Base-by-base conservation (phyloP, 2,888 invertebrate species). In the Oegoconia quadripuncta region DNA sequence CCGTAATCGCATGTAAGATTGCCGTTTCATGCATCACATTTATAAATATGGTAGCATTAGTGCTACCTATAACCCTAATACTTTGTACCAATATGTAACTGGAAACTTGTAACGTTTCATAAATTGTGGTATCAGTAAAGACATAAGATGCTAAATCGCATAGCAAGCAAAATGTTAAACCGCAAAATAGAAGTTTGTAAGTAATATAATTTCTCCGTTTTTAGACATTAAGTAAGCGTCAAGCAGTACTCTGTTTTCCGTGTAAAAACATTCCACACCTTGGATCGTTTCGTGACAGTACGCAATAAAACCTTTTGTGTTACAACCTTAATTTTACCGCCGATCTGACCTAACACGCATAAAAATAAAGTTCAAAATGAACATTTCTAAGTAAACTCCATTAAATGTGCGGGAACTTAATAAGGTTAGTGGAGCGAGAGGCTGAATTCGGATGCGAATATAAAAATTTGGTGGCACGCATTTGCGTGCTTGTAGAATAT, bases 181-280 rank as follows among this genome's bases (percentile, higher is more conserved):
- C 13, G 47, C 48, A 52, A 50, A 50, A 48, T 44, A 34, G 42
- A 55, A 59, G 49, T 55, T 54, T 45, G 52, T 39, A 34, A n/a
- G 41, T 55, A 60, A 36, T 41, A 39, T 61, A 58, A 60, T 60
- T 60, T 65, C 66, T 66, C 59, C 60, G 60, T 63, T 64, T 74
- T 66, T 59, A 56, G 54, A 60, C 60, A 63, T 63, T 65, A 66
- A 70, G 63, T 64, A 71, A 71, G 72, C 71, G 69, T 73, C 69
- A 74, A 76, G 67, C 74, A 68, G 69, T 74, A 59, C 70, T 63
- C 59, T 64, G 72, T 72, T 73, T 74, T 75, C 66, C 65, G 70
- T 74, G 75, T 74, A 70, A 74, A 80, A 76, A 75, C 73, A 77
- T 77, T 78, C 78, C 76, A 66, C 82, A 82, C 82, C 80, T 81